phyloP scores from a whole-genome alignment of 2,797 vertebrate species.

The Smutsia temminckii region DNA sequence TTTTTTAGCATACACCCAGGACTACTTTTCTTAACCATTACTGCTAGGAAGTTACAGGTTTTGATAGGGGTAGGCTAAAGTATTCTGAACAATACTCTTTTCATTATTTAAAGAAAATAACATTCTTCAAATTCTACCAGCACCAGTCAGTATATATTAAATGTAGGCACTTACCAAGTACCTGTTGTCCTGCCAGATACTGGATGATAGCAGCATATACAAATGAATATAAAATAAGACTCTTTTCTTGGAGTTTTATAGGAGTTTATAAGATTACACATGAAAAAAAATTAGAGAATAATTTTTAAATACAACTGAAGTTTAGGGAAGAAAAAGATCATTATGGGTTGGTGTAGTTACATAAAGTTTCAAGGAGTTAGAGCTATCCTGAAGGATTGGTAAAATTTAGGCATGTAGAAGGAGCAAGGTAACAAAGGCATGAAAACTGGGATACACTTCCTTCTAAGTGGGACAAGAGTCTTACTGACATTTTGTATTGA shows the following conservation, averaged over 20 bases:
- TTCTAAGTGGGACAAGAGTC: neutral
- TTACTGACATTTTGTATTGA: neutral
- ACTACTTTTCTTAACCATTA: neutral
- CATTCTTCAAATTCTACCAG: neutral
- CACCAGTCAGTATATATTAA: neutral
- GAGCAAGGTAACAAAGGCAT: neutral
- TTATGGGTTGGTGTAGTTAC: neutral
- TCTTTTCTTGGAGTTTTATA: neutral
- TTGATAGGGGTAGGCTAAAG: neutral
- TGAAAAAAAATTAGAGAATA: constrained; percentile 39
- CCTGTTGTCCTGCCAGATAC: neutral
- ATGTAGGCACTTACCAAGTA: neutral
- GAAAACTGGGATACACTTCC: neutral
- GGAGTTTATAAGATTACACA: neutral
- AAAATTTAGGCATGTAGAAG: neutral
- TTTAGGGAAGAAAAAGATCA: constrained; percentile 9
- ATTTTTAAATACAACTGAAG: constrained; percentile 41
- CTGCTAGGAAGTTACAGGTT: neutral
- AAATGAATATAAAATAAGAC: neutral
- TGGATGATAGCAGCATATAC: neutral
- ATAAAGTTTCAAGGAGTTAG: neutral
- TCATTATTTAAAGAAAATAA: constrained; percentile 22
- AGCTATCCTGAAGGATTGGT: neutral
- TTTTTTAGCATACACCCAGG: neutral
- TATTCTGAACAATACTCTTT: neutral